phyloP scores from a whole-genome alignment of 2,113 vertebrate genomes.

The Neomonachus schauinslandi region DNA sequence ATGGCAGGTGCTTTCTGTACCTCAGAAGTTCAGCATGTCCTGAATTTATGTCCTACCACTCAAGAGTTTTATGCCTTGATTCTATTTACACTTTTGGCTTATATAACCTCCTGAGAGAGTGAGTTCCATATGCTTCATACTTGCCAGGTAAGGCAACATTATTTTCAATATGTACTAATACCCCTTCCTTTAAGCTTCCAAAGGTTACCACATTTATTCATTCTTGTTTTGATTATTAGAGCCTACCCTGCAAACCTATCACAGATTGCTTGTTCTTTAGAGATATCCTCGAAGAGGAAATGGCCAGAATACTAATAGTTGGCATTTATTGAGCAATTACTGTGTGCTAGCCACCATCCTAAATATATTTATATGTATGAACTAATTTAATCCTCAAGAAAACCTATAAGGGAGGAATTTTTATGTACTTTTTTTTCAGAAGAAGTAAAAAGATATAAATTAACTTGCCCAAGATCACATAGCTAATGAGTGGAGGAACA shows the following conservation, averaged over 20 bases:
- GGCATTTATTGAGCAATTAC: not conserved
- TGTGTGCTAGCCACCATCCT: not conserved
- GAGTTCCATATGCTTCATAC: not conserved
- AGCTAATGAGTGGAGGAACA: not conserved
- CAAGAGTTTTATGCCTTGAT: not conserved
- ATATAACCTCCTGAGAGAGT: not conserved
- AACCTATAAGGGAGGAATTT: not conserved
- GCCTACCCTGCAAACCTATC: not conserved
- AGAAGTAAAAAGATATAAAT: not conserved
- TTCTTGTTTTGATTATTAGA: not conserved
- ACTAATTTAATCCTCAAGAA: not conserved
- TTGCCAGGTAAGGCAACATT: not conserved
- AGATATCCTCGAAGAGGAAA: not conserved
- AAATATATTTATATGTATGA: not conserved
- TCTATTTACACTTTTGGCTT: slow-evolving; percentile 24
- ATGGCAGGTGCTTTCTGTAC: not conserved
- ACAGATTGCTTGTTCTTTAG: not conserved
- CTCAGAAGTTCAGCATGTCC: not conserved
- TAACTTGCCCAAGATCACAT: not conserved
- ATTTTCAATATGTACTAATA: not conserved
- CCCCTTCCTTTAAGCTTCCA: not conserved
- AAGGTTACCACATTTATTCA: not conserved
- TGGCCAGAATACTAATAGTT: not conserved
- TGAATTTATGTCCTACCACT: not conserved
- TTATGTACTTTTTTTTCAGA: not conserved